Evolutionary conservation across 2,113 vertebrate species (phyloP), one percentile per base, ranked within the genome.

Genomic region (Hyla sarda): DNA sequence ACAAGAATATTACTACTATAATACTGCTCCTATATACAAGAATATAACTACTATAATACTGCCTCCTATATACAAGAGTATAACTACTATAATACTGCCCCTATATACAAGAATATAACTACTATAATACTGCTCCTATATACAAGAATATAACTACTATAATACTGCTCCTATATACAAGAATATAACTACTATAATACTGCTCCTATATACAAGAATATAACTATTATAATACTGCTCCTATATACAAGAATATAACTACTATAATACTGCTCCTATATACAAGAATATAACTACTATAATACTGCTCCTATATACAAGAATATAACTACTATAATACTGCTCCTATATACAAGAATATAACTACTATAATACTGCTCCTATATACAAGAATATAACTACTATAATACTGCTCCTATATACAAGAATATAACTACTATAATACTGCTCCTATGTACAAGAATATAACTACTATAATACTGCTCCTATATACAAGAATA

Each of bases 131-230:
- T n/a, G n/a, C n/a, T n/a, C n/a, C n/a, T n/a, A n/a, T 62, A 11
- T 62, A 62, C 60, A 62, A 28, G 60, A 62, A 62, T 62, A 62
- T 62, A 62, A 62, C 60, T 62, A 62, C 60, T 62, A 62, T 62
- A 62, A 62, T 62, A 62, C 60, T 62, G 60, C 60, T 14, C 60
- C 60, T 62, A 62, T 62, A 7, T 62, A 62, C 60, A 62, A 28
- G 60, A 62, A 62, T 62, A 62, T 62, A 62, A 62, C n/a, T 58
- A 58, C 56, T 58, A 58, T 58, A 23, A 58, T 58, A 58, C 56
- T 58, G 21, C n/a, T n/a, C n/a, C n/a, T n/a, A n/a, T n/a, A n/a
- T n/a, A n/a, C n/a, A n/a, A n/a, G n/a, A n/a, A n/a, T n/a, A n/a
- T n/a, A n/a, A n/a, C n/a, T n/a, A n/a, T n/a, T n/a, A n/a, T n/a